Conservation (phyloP, 2,797 vertebrate genomes). For the Phrynocephalus guinanensis region DNA sequence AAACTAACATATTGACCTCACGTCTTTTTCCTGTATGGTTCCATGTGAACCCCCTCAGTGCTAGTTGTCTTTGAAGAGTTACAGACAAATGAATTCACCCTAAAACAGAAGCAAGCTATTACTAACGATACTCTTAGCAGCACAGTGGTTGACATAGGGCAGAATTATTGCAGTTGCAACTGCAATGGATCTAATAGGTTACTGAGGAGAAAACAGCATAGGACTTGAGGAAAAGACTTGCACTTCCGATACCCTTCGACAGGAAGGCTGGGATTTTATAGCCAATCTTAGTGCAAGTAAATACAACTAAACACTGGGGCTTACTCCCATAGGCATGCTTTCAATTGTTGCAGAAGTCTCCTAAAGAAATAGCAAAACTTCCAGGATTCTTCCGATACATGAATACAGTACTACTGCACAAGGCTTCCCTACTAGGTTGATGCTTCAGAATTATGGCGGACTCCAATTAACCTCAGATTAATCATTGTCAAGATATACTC, state of each 20-base stretch:
- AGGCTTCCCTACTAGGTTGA: not conserved
- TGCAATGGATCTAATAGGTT: not conserved
- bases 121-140: not conserved
- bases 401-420: not conserved
- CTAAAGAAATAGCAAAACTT: not conserved
- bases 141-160: not conserved
- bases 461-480: not conserved
- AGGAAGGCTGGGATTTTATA: not conserved
- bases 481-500: not conserved
- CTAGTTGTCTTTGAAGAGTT: slow-evolving; percentile 1
- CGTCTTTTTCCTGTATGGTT: not conserved
- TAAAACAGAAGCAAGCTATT: not conserved
- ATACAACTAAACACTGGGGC: not conserved
- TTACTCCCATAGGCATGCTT: not conserved
- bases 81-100: slow-evolving; percentile 8
- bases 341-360: not conserved
- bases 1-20: not conserved
- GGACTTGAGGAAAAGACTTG: not conserved
- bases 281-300: not conserved
- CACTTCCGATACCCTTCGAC: not conserved
- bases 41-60: not conserved
- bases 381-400: not conserved
- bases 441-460: not conserved
- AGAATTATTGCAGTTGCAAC: not conserved
- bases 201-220: not conserved